Conservation (phyloP, 1,140 invertebrate genomes). For the Papilio glaucus region DNA sequence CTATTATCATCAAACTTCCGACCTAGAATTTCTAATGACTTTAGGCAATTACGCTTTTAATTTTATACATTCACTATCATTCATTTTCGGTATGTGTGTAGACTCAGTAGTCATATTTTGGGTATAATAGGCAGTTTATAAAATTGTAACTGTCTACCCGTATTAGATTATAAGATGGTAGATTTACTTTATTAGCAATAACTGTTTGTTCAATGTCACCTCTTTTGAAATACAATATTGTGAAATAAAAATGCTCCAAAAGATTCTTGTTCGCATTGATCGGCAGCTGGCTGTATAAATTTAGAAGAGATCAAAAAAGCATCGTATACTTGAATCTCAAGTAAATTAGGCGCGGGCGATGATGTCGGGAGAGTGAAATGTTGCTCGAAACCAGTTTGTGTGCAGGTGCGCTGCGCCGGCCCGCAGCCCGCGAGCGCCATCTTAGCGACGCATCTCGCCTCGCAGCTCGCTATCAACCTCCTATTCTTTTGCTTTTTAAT, state of each 20-base stretch:
- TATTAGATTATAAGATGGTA: too few species aligned
- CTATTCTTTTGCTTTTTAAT: slow-evolving; percentile 35
- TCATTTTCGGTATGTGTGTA: too few species aligned
- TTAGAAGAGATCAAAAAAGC: slow-evolving; percentile 28
- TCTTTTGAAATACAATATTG: background rate
- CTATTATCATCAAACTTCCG: too few species aligned
- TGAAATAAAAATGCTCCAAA: slow-evolving; percentile 6
- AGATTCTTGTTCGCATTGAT: slow-evolving; percentile 5
- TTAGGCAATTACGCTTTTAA: too few species aligned
- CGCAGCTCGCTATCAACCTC: background rate
- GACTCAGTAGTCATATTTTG: too few species aligned
- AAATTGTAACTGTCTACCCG: too few species aligned
- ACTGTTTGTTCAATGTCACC: too few species aligned
- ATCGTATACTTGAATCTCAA: slow-evolving; percentile 43
- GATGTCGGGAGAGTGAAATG: slow-evolving; percentile 74
- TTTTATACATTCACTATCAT: too few species aligned
- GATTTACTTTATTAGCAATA: too few species aligned
- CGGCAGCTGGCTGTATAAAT: slow-evolving; percentile 21
- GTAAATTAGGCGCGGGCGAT: slow-evolving; percentile 61
- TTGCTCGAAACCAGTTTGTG: slow-evolving; percentile 72
- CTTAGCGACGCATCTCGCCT: slow-evolving; percentile 43
- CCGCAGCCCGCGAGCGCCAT: slow-evolving; percentile 45
- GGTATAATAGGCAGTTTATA: too few species aligned
- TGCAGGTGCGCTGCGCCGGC: slow-evolving; percentile 65
- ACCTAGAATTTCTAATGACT: too few species aligned